Conservation (phyloP, 1,140 invertebrate genomes). For the Reticulitermes speratus region DNA sequence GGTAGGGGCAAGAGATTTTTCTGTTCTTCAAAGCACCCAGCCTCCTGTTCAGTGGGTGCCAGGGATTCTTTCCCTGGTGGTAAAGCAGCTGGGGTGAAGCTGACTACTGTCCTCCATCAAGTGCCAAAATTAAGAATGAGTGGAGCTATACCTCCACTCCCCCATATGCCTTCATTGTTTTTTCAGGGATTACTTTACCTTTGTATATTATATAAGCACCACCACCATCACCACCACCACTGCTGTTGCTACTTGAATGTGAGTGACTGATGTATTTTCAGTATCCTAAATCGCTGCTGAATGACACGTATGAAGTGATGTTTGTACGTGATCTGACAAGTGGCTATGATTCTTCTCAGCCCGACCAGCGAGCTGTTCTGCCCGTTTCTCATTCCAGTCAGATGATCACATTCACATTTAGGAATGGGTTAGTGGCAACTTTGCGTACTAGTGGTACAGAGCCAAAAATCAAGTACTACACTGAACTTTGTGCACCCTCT, state of each 20-base stretch:
- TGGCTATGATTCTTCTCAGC: slow-evolving; percentile 78
- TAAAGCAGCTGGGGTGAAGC: no score
- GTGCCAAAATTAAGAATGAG: no score
- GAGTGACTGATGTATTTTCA: slow-evolving; percentile 47
- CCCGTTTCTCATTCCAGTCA: slow-evolving; percentile 73
- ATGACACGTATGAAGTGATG: slow-evolving; percentile 71
- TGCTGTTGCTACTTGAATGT: neutral
- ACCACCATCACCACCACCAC: neutral
- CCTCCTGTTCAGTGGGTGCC: no score
- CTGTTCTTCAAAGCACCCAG: no score
- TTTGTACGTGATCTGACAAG: slow-evolving; percentile 84
- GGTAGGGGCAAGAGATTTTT: no score
- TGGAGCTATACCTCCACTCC: no score
- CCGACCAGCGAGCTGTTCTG: slow-evolving; percentile 70
- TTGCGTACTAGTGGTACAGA: slow-evolving; percentile 97
- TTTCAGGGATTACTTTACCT: no score
- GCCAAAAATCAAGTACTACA: slow-evolving; percentile 98
- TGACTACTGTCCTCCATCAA: no score
- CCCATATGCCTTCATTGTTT: no score
- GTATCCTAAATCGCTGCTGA: slow-evolving; percentile 72
- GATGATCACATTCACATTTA: slow-evolving; percentile 97
- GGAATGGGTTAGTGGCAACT: slow-evolving; percentile 83
- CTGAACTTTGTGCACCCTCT: slow-evolving; percentile 77
- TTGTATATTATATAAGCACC: no score
- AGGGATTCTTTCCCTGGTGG: no score